Evolutionary conservation across 1,140 invertebrate genomes (phyloP).

Genomic region (Cyphomyrmex costatus): DNA sequence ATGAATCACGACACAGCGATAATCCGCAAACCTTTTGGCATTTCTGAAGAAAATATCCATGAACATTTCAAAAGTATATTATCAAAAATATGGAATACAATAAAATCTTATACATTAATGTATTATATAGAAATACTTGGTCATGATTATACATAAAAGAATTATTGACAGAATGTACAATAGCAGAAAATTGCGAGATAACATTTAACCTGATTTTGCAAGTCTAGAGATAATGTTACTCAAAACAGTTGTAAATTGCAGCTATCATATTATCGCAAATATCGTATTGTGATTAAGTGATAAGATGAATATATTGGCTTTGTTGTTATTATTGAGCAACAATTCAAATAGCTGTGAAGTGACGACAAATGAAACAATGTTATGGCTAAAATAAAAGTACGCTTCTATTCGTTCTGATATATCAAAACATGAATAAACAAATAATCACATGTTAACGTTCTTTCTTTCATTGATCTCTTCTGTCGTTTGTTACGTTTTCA

Average conservation of each 20-base stretch:
- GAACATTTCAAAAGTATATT: too few species aligned
- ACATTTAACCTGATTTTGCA: not conserved
- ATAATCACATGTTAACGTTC: not conserved
- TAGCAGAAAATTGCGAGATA: not conserved
- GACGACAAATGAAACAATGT: slow-evolving; percentile 2
- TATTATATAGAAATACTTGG: not conserved
- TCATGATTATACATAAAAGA: not conserved
- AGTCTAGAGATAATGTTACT: not conserved
- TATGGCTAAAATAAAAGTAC: slow-evolving; percentile 10
- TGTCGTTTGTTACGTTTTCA: not conserved
- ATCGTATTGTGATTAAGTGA: slow-evolving; percentile 2
- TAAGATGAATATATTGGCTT: not conserved
- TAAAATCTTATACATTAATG: not conserved
- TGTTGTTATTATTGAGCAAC: slow-evolving; percentile 5
- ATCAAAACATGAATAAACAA: slow-evolving; percentile 17
- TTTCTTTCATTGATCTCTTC: not conserved
- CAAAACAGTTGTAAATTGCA: not conserved
- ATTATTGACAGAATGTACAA: not conserved
- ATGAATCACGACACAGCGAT: too few species aligned
- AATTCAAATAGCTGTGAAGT: slow-evolving; percentile 12
- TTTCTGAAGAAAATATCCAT: too few species aligned
- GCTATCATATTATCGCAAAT: not conserved
- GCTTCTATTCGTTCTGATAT: not conserved
- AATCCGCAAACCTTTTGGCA: too few species aligned
- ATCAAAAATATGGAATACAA: slow-evolving; percentile 5